A percentile compares a stretch with the other conserved stretches of the same genome.
These are phyloP conservation scores for Sebastes alutus DNA, from an alignment of 2,797 vertebrate genomes.

Conservation along the genomic window DNA sequence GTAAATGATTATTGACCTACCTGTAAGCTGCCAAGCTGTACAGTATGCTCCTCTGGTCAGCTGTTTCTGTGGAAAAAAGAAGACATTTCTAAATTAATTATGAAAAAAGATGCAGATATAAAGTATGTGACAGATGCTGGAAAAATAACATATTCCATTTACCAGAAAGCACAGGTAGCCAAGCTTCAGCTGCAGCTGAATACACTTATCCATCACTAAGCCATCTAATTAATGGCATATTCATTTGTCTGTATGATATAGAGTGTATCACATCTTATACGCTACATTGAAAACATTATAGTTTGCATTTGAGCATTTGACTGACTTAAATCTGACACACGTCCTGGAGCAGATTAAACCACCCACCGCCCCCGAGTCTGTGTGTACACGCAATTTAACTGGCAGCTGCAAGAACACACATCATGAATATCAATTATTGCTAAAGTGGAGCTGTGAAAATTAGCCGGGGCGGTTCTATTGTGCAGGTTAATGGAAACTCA, in stretches of 20 bases:
- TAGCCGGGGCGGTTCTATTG: slow-evolving; percentile 62
- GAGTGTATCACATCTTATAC: neutral
- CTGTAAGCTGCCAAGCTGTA: neutral
- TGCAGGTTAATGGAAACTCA: slow-evolving; percentile 75
- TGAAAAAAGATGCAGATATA: neutral
- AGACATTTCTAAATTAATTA: neutral
- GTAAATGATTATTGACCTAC: slow-evolving; percentile 1
- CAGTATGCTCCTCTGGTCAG: neutral
- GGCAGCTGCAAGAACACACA: slow-evolving; percentile 67
- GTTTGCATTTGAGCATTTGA: slow-evolving; percentile 9
- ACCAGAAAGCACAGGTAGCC: neutral
- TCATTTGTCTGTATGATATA: neutral
- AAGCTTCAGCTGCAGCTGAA: neutral
- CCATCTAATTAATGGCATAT: neutral
- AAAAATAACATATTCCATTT: neutral
- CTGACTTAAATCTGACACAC: slow-evolving; percentile 51
- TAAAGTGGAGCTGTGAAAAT: slow-evolving; percentile 74
- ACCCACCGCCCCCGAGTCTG: slow-evolving; percentile 7
- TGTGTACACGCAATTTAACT: slow-evolving; percentile 50
- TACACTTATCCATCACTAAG: neutral
- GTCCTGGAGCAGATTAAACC: slow-evolving; percentile 46
- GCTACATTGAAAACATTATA: neutral
- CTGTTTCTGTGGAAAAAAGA: neutral
- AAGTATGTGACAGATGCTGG: neutral
- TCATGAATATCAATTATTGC: slow-evolving; percentile 80